These are phyloP conservation scores for Leptestheria dahalacensis DNA, from an alignment of 1,140 invertebrate genomes.

Conservation along the genomic window DNA sequence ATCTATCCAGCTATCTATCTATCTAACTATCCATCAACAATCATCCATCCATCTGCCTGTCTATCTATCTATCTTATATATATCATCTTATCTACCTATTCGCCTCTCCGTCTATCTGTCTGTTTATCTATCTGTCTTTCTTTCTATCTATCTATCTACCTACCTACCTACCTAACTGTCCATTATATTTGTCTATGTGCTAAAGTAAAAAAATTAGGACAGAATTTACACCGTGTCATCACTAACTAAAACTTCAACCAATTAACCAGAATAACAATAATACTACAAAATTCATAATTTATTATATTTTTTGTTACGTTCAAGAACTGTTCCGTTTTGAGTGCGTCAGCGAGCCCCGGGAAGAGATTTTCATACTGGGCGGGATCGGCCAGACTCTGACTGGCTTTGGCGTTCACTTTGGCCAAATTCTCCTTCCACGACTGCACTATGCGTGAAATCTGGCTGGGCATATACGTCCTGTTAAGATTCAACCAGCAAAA, in stretches of 20 bases:
- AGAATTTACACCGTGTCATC: background rate
- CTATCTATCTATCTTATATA: no score
- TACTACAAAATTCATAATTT: constrained; percentile 1
- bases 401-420: constrained; percentile 66
- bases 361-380: constrained; percentile 93
- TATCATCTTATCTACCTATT: no score
- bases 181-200: no score
- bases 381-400: constrained; percentile 87
- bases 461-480: constrained; percentile 83
- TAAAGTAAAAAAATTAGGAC: no score
- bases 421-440: constrained; percentile 63
- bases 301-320: constrained; percentile 31
- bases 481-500: no score
- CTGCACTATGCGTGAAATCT: constrained; percentile 65
- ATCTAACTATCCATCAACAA: no score
- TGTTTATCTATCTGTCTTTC: no score
- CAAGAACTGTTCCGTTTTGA: constrained; percentile 58
- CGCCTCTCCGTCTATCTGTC: no score
- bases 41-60: no score
- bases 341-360: constrained; percentile 59
- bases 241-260: constrained; percentile 2
- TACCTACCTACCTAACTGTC: no score
- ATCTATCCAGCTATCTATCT: no score
- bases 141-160: no score
- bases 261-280: constrained; percentile 8